Percentiles rank a stretch among this genome's conserved stretches.
These are phyloP conservation scores for Synanthedon vespiformis DNA, from an alignment of 2,888 invertebrate genomes.

Conservation along the genomic window DNA sequence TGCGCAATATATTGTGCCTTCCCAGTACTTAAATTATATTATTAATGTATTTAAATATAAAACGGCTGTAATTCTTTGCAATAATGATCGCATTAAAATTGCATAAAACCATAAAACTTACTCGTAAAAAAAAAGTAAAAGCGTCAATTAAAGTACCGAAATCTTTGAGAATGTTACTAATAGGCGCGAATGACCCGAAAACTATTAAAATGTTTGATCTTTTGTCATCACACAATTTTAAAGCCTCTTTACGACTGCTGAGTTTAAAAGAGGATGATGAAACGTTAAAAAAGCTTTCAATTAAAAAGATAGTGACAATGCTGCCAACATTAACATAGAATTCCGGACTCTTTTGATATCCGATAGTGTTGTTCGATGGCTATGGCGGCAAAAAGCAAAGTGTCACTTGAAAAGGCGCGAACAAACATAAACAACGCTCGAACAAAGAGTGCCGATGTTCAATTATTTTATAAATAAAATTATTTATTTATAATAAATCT, in stretches of 20 bases:
- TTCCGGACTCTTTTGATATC: conserved; percentile 57
- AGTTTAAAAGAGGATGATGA: conserved; percentile 29
- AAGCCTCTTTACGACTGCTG: conserved; percentile 54
- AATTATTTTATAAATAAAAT: not conserved
- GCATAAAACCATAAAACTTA: too few relatives aligned
- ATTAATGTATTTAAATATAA: too few relatives aligned
- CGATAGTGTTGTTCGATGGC: conserved; percentile 58
- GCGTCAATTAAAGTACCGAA: not conserved
- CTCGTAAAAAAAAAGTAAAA: not conserved
- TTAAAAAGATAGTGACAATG: conserved; percentile 64
- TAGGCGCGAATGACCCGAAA: conserved; percentile 5
- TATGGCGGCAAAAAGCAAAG: conserved; percentile 63
- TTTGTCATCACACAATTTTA: conserved; percentile 42
- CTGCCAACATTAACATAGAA: conserved; percentile 47
- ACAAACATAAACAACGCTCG: conserved; percentile 57
- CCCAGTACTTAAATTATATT: too few relatives aligned
- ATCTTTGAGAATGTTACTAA: too few relatives aligned
- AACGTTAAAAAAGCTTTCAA: conserved; percentile 56
- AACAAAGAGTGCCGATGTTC: conserved; percentile 23
- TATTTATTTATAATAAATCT: not conserved
- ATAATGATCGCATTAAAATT: too few relatives aligned
- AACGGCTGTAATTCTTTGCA: too few relatives aligned
- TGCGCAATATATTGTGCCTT: too few relatives aligned
- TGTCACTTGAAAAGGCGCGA: conserved; percentile 69
- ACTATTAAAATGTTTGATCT: conserved; percentile 57